Base-by-base conservation (phyloP, 2,797 vertebrate genomes). In the Trachurus trachurus region DNA sequence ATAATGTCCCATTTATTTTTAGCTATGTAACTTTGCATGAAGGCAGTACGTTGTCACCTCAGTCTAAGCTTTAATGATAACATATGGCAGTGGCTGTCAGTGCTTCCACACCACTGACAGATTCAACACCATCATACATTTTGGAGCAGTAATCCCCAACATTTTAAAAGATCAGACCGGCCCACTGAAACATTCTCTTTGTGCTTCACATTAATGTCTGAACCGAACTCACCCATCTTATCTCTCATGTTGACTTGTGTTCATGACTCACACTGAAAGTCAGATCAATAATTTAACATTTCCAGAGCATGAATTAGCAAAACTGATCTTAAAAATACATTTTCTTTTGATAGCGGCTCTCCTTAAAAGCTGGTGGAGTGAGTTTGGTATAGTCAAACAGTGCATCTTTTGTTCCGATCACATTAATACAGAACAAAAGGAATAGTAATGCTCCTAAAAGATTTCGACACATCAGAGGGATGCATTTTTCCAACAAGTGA, bases 241-340 rank as follows among this genome's bases (percentile, higher is more conserved):
- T 71, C 66, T 47, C 81, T 85, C 62, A 56, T 78, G 72, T 66
- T 49, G 62, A 82, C 76, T 76, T 39, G 56, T 84, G 71, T 85
- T 86, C 78, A 64, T 60, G 76, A 80, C 63, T 76, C 58, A 81
- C 60, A 31, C 73, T 76, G 69, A 87, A 71, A 71, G 72, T 71
- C 66, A 0, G 42, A 63, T 94, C 47, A 92, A 94, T 92, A 85
- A 90, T 90, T 85, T 39, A 94, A 66, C 26, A 11, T 73, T 85
- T 86, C 59, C 72, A 53, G 15, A 57, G 39, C 78, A 89, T 93
- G 72, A 93, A 93, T 92, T 84, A 90, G 40, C 60, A 83, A 92
- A 88, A 80, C 66, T 19, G 47, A 79, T 80, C 74, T 90, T 78
- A 89, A 91, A 93, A 85, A 91, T 90, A 74, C 63, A 92, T 88